These are phyloP conservation scores for Melopsittacus undulatus DNA, from an alignment of 2,797 vertebrate species.

Conservation along the genomic window DNA sequence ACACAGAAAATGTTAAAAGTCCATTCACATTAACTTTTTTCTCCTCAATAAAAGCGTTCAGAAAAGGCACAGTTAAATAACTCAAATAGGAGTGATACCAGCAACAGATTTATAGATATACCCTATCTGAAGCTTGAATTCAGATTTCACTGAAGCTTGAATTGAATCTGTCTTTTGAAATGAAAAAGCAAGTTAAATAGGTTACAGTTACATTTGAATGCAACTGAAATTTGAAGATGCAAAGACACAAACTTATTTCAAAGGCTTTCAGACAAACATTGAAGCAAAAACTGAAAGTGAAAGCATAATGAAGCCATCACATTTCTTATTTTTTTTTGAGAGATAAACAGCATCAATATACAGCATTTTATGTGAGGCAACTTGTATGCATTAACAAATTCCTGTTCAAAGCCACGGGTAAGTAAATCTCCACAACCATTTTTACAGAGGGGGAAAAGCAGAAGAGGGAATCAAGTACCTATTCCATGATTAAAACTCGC, in stretches of 20 bases:
- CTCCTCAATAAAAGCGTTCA: not conserved
- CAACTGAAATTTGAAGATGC: not conserved
- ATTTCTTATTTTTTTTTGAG: not conserved
- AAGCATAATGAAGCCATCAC: slow-evolving; percentile 19
- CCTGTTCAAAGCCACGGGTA: not conserved
- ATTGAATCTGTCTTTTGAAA: not conserved
- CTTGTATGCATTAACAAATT: not conserved
- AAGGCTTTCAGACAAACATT: not conserved
- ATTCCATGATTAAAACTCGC: not conserved
- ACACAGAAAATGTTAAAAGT: not conserved
- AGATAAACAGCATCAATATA: not conserved
- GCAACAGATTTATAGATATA: not conserved
- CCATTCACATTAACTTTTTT: not conserved
- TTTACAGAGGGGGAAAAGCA: not conserved
- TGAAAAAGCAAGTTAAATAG: not conserved
- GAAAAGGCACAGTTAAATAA: not conserved
- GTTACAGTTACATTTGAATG: not conserved
- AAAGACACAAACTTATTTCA: not conserved
- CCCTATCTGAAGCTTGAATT: not conserved
- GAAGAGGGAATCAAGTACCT: not conserved
- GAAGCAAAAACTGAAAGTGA: slow-evolving; percentile 58
- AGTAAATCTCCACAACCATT: not conserved
- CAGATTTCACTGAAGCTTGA: not conserved
- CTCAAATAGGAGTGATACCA: not conserved
- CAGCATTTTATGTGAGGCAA: not conserved